Conservation (phyloP, 2,113 vertebrate genomes). For the Cheirogaleus medius region DNA sequence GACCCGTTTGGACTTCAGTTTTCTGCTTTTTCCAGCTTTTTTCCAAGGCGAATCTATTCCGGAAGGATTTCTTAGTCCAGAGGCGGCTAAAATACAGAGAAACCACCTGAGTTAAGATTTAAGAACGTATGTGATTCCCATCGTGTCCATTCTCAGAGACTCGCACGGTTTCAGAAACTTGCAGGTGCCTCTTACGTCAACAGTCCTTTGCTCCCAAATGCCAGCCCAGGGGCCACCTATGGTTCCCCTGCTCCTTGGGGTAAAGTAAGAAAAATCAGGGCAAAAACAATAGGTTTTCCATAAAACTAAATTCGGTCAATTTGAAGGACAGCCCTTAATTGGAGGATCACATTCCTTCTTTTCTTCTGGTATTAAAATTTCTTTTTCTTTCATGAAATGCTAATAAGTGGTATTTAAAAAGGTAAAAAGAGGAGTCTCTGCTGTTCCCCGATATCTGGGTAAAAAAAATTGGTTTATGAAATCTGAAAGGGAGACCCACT, state of each 20-base stretch:
- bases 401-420: not conserved
- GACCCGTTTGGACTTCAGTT: conserved; percentile 89
- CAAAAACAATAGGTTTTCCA: not conserved
- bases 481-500: not conserved
- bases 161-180: accelerated
- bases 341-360: not conserved
- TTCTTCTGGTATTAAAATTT: not conserved
- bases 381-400: not conserved
- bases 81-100: conserved; percentile 64
- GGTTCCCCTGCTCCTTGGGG: accelerated
- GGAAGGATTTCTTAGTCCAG: conserved; percentile 75
- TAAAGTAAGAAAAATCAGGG: not conserved
- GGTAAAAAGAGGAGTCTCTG: not conserved
- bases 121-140: accelerated
- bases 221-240: accelerated
- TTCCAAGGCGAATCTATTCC: conserved; percentile 82
- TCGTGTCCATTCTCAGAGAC: not conserved
- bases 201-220: not conserved
- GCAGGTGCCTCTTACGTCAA: not conserved
- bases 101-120: not conserved
- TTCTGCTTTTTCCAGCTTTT: conserved; percentile 88
- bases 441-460: not conserved
- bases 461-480: not conserved
- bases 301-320: not conserved
- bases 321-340: not conserved